These are phyloP conservation scores for Acleris holmiana DNA, from an alignment of 2,888 invertebrate genomes.

Conservation along the genomic window DNA sequence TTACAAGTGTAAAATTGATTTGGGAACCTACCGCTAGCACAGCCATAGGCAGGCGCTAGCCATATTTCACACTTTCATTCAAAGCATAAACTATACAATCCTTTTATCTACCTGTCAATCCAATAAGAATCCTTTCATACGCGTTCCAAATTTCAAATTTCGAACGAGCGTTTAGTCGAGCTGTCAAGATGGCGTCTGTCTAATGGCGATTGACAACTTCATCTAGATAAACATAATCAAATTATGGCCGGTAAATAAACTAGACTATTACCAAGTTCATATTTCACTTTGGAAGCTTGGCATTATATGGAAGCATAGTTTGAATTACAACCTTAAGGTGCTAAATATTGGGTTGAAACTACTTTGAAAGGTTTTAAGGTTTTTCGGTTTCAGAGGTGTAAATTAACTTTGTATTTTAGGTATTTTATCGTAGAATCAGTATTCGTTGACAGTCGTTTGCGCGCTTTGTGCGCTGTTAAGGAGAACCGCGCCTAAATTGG, in stretches of 20 bases:
- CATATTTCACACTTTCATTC: not conserved
- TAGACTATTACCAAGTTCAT: conserved; percentile 4
- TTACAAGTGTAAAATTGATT: too few relatives aligned
- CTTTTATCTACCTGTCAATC: not conserved
- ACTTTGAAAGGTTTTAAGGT: conserved; percentile 3
- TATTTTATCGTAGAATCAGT: conserved; percentile 56
- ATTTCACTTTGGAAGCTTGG: not conserved
- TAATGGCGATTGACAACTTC: conserved; percentile 75
- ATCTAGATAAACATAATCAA: conserved; percentile 80
- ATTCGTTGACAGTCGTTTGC: conserved; percentile 63
- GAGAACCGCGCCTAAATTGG: conserved; percentile 61
- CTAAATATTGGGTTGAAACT: not conserved
- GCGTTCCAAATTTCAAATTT: conserved; percentile 39
- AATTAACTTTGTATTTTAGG: conserved; percentile 36
- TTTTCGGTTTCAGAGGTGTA: conserved; percentile 32
- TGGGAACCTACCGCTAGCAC: not conserved
- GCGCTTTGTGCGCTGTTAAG: conserved; percentile 58
- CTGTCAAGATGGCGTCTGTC: conserved; percentile 66
- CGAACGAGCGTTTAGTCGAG: conserved; percentile 52
- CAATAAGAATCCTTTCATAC: conserved; percentile 18
- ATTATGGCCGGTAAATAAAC: conserved; percentile 52
- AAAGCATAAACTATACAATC: not conserved
- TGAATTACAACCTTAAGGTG: not conserved
- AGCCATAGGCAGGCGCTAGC: too few relatives aligned
- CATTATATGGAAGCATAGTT: not conserved